phyloP scores from a whole-genome alignment of 1,140 invertebrate species.

The Bombus waltoni region DNA sequence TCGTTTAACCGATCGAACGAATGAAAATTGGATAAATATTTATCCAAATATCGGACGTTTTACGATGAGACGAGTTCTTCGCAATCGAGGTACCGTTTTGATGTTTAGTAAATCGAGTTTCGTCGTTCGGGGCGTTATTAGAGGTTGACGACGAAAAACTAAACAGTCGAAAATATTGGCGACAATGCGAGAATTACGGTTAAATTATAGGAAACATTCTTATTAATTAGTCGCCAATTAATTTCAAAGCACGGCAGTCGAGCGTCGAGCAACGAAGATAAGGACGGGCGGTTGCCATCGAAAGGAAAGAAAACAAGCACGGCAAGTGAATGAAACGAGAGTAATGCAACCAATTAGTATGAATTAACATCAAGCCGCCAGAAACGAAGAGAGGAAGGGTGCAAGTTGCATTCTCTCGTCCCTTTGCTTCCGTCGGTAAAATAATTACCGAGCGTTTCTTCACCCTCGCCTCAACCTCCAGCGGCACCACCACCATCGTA shows the following conservation, averaged over 20 bases:
- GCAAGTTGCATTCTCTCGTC: conserved; percentile 21
- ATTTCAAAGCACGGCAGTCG: no score
- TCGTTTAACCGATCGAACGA: background rate
- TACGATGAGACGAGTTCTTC: background rate
- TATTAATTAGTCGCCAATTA: background rate
- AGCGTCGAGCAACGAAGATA: background rate
- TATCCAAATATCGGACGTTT: background rate
- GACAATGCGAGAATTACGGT: background rate
- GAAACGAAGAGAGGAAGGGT: conserved; percentile 1
- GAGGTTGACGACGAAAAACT: background rate
- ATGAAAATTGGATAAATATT: background rate
- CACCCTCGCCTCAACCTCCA: background rate
- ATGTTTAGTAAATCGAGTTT: background rate
- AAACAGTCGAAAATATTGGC: background rate
- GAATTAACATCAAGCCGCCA: conserved; percentile 58
- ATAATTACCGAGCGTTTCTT: conserved; percentile 51
- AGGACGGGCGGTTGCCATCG: background rate
- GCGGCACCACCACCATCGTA: background rate
- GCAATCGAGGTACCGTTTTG: no score
- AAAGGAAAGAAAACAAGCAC: conserved; percentile 2
- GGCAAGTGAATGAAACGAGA: conserved; percentile 56
- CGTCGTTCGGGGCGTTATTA: background rate
- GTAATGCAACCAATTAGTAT: conserved; percentile 70
- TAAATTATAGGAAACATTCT: background rate
- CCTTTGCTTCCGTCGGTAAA: conserved; percentile 36